phyloP scores from a whole-genome alignment of 2,113 vertebrate species.

The Trematomus loennbergii region DNA sequence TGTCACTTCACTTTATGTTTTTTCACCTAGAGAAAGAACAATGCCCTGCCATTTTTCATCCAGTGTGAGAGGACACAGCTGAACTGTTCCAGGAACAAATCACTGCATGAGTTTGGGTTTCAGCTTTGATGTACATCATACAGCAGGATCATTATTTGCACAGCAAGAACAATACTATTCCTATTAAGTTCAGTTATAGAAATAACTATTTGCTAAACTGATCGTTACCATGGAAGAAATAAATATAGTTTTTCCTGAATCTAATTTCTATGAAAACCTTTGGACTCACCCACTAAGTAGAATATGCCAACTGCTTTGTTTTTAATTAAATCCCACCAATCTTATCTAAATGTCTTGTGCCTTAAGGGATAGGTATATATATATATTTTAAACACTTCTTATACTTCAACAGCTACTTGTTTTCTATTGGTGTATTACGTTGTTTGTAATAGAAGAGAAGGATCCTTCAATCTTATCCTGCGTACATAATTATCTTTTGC shows the following conservation, averaged over 20 bases:
- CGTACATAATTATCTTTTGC: neutral
- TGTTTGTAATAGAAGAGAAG: constrained; percentile 4
- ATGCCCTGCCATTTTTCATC: constrained; percentile 3
- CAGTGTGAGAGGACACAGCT: neutral
- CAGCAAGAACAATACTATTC: neutral
- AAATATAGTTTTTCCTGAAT: constrained; percentile 19
- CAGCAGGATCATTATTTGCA: neutral
- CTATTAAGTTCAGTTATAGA: constrained; percentile 1
- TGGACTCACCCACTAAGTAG: constrained; percentile 24
- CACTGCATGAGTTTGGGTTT: neutral
- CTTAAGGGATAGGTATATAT: neutral
- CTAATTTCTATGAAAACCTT: constrained; percentile 3
- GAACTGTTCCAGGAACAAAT: neutral
- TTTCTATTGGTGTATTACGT: neutral
- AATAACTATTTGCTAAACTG: neutral
- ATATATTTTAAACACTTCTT: no score
- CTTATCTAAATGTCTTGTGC: constrained; percentile 14
- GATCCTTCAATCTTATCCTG: neutral
- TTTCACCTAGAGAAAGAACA: neutral
- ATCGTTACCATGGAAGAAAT: neutral
- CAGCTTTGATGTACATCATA: neutral
- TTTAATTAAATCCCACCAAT: constrained; percentile 35
- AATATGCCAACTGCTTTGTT: constrained; percentile 14
- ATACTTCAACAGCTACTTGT: no score
- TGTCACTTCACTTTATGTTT: neutral